A percentile compares a stretch with the other conserved stretches of the same genome.
These are phyloP conservation scores for Drosophila setosimentum DNA, from an alignment of 2,888 invertebrate species.

Conservation along the genomic window DNA sequence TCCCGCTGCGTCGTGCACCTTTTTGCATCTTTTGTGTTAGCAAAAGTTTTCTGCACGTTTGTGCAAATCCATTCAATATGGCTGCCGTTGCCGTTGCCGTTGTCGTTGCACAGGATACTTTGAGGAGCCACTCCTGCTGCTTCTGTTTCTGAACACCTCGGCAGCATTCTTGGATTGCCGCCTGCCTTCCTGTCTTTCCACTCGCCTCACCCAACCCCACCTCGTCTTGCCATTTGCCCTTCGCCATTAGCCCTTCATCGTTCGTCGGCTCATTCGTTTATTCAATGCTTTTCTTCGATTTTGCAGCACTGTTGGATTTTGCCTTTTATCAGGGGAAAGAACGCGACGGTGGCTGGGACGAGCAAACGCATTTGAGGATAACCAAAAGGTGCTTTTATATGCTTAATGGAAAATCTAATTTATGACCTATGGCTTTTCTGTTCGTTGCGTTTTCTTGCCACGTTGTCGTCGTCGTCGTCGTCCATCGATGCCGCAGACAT, in stretches of 20 bases:
- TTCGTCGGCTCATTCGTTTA: slow-evolving; percentile 69
- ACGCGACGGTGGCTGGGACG: slow-evolving; percentile 12
- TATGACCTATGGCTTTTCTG: slow-evolving; percentile 81
- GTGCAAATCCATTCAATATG: slow-evolving; percentile 81
- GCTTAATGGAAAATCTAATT: slow-evolving; percentile 81
- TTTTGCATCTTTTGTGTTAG: slow-evolving; percentile 80
- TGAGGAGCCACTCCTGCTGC: slow-evolving; percentile 10
- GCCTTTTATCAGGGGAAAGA: slow-evolving; percentile 67
- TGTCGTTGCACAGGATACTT: slow-evolving; percentile 45
- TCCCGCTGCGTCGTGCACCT: slow-evolving; percentile 62
- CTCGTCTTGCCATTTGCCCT: slow-evolving; percentile 25
- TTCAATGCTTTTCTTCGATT: slow-evolving; percentile 82
- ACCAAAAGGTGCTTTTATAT: slow-evolving; percentile 82
- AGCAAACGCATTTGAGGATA: slow-evolving; percentile 79
- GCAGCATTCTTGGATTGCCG: slow-evolving; percentile 53
- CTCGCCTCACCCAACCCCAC: slow-evolving; percentile 3
- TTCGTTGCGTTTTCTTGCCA: slow-evolving; percentile 77
- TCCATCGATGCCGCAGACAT: slow-evolving; percentile 80
- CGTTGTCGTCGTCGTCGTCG: slow-evolving; percentile 35
- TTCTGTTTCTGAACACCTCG: slow-evolving; percentile 45
- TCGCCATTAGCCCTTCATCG: slow-evolving; percentile 12
- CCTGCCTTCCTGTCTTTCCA: slow-evolving; percentile 25
- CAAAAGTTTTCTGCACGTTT: slow-evolving; percentile 79
- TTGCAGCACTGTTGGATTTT: slow-evolving; percentile 77
- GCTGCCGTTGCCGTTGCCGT: slow-evolving; percentile 64